These are phyloP conservation scores for Mormyrus lacerda DNA, from an alignment of 2,113 vertebrate species.

Conservation along the genomic window DNA sequence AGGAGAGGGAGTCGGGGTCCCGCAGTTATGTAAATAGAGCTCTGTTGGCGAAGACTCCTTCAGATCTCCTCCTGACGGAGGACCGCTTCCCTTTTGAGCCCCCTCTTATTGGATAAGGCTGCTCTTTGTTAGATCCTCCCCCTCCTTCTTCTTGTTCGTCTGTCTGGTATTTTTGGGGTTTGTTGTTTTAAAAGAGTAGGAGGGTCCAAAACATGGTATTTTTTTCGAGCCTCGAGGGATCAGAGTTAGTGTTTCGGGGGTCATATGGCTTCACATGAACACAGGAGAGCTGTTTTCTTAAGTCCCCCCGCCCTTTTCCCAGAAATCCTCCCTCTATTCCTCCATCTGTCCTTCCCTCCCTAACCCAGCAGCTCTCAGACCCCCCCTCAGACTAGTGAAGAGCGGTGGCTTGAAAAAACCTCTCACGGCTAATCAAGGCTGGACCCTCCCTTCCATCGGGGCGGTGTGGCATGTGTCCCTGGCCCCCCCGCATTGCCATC, in stretches of 20 bases:
- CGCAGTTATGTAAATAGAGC: constrained; percentile 46
- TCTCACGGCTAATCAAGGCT: constrained; percentile 38
- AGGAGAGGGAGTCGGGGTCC: constrained; percentile 36
- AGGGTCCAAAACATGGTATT: neutral
- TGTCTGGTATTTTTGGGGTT: neutral
- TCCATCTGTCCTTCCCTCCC: neutral
- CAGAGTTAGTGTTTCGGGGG: constrained; percentile 40
- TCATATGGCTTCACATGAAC: constrained; percentile 47
- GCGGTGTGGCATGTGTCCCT: constrained; percentile 25
- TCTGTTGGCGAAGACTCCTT: constrained; percentile 35
- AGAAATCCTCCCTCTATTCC: neutral
- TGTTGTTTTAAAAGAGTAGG: constrained; percentile 34
- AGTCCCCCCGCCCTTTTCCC: constrained; percentile 10
- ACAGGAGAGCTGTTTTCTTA: constrained; percentile 35
- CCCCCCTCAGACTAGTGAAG: constrained; percentile 7
- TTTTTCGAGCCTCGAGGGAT: constrained; percentile 3
- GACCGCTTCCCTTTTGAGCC: constrained; percentile 38
- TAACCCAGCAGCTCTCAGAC: constrained; percentile 18
- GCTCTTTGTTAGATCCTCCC: constrained; percentile 18
- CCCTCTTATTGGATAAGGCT: constrained; percentile 54
- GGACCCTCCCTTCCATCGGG: constrained; percentile 28
- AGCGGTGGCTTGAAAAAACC: constrained; percentile 30
- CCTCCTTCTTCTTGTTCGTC: neutral
- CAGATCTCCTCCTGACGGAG: constrained; percentile 38
- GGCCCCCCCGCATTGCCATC: constrained; percentile 18